Conservation (phyloP, 2,797 vertebrate genomes). For the Acanthis flammea region DNA sequence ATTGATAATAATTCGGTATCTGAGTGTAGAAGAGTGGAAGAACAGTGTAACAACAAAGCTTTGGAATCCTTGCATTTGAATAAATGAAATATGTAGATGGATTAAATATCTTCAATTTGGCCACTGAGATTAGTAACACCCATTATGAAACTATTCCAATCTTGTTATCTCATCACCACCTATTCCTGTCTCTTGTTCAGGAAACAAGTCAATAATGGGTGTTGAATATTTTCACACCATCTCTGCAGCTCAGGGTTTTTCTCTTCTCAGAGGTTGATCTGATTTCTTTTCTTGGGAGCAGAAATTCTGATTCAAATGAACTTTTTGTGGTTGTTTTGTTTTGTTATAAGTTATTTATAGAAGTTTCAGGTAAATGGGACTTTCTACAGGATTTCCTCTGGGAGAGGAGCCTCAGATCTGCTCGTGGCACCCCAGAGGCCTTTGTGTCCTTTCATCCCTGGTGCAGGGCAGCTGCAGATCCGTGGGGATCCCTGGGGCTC, state of each 20-base stretch:
- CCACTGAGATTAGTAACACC: not conserved
- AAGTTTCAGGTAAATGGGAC: not conserved
- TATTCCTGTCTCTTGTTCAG: not conserved
- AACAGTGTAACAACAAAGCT: not conserved
- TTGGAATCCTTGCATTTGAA: not conserved
- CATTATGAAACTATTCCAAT: not conserved
- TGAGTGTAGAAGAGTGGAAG: not conserved
- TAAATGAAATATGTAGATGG: not conserved
- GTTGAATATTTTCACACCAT: not conserved
- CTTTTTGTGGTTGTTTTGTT: not conserved
- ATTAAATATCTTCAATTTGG: not conserved
- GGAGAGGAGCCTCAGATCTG: not conserved
- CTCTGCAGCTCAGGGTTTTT: not conserved
- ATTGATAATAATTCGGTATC: not conserved
- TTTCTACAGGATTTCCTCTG: not conserved
- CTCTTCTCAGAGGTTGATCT: not conserved
- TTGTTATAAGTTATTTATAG: not conserved
- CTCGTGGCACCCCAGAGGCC: not conserved
- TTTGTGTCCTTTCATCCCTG: not conserved
- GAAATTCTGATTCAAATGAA: not conserved
- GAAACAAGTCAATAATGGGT: not conserved
- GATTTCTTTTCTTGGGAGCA: not conserved
- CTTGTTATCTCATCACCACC: not conserved
- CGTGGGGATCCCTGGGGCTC: not conserved
- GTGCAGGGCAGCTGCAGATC: not conserved